phyloP scores from a whole-genome alignment of 2,113 vertebrate species.

The Phylloscopus whistleri region DNA sequence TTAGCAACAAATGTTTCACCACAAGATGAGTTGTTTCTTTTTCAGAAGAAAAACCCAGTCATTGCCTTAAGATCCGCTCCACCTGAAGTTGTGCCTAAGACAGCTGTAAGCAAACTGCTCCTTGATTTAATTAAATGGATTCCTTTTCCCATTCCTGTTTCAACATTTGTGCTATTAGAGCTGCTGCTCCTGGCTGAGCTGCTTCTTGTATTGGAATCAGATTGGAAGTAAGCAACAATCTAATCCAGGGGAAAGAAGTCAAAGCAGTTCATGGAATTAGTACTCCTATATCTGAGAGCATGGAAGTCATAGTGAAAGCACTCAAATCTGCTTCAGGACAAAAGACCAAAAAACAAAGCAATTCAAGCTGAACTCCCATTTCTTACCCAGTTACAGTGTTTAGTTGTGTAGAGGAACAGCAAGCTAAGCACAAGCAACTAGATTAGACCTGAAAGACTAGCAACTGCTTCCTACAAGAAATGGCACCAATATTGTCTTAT shows the following conservation, averaged over 20 bases:
- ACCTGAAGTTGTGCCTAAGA: background rate
- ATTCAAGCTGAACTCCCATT: background rate
- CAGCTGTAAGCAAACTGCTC: background rate
- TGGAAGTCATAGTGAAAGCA: background rate
- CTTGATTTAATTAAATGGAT: slow-evolving; percentile 11
- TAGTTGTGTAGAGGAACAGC: background rate
- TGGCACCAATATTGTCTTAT: background rate
- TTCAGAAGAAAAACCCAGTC: background rate
- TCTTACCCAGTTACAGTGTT: background rate
- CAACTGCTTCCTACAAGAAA: background rate
- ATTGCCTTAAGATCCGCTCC: background rate
- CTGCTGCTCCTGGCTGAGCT: background rate
- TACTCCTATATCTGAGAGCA: background rate
- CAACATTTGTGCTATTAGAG: background rate
- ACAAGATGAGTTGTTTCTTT: background rate
- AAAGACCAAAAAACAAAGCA: background rate
- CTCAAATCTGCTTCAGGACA: background rate
- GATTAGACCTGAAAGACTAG: background rate
- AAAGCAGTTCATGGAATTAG: slow-evolving; percentile 6
- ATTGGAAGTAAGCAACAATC: background rate
- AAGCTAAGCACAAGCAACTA: background rate
- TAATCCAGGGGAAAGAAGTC: background rate
- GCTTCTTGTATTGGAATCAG: background rate
- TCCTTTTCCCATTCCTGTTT: background rate
- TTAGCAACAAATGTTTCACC: background rate